These are phyloP conservation scores for Hesperophylax magnus DNA, from an alignment of 1,140 invertebrate genomes.

Conservation along the genomic window DNA sequence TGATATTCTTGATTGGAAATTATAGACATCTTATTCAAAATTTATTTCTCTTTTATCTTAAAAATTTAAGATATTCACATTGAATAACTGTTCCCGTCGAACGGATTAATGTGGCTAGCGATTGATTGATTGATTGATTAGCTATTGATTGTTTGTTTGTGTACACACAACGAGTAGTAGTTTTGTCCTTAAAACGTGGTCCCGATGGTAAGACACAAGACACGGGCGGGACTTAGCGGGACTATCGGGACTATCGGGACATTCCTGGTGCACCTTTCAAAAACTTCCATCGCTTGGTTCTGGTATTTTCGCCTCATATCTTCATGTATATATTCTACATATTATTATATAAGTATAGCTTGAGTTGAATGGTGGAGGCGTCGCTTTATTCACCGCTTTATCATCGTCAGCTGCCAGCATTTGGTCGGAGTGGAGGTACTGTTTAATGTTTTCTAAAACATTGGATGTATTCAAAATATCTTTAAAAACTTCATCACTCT, in stretches of 20 bases:
- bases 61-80: no score
- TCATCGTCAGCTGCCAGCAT: conserved; percentile 53
- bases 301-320: conserved; percentile 41
- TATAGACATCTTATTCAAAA: no score
- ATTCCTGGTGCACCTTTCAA: conserved; percentile 42
- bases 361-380: conserved; percentile 51
- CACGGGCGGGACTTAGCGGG: conserved; percentile 1
- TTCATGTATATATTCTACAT: conserved; percentile 44
- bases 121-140: not conserved
- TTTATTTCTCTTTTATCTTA: no score
- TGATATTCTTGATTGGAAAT: no score
- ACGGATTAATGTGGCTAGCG: conserved; percentile 25
- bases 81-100: not conserved
- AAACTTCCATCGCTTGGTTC: conserved; percentile 49
- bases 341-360: conserved; percentile 38
- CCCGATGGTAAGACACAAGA: not conserved
- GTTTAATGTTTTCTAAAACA: conserved; percentile 51
- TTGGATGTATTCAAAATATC: conserved; percentile 53
- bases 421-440: conserved; percentile 53
- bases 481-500: conserved; percentile 39
- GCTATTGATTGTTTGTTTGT: no score
- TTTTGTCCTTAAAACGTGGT: not conserved
- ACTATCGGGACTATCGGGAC: not conserved
- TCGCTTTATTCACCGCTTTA: conserved; percentile 55
- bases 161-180: no score